phyloP scores from a whole-genome alignment of 2,113 vertebrate species.

The Capreolus pygargus region DNA sequence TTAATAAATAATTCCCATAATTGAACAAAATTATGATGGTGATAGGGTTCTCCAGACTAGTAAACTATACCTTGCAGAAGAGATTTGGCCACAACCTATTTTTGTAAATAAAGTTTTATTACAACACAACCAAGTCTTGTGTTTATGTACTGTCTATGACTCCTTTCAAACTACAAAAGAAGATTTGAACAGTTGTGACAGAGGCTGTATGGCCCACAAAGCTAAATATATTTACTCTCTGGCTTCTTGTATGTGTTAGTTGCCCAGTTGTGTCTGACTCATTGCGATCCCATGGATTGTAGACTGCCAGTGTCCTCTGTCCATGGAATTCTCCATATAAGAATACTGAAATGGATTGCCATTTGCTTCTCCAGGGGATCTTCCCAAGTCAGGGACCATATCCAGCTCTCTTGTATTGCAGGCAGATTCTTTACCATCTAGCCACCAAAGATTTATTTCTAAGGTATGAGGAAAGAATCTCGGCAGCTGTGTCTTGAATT shows the following conservation, averaged over 20 bases:
- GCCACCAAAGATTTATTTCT: neutral
- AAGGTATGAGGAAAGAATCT: neutral
- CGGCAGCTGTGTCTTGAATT: neutral
- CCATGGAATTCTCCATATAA: neutral
- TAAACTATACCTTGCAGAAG: neutral
- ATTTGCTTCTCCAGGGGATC: neutral
- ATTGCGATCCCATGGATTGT: neutral
- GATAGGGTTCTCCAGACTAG: neutral
- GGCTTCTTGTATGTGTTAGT: neutral
- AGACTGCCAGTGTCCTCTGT: neutral
- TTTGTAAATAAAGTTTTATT: neutral
- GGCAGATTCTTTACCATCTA: neutral
- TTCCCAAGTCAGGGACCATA: neutral
- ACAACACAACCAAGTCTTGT: neutral
- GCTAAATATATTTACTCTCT: slow-evolving; percentile 8
- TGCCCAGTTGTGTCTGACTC: neutral
- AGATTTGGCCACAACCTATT: neutral
- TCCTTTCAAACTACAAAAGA: neutral
- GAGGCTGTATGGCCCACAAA: neutral
- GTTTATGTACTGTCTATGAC: neutral
- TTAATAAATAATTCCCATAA: neutral
- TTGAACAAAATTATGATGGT: neutral
- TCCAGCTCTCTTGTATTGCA: neutral
- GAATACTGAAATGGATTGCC: neutral
- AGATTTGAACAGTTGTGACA: neutral